Conservation (phyloP, 2,113 vertebrate species). For the Podarcis raffonei region DNA sequence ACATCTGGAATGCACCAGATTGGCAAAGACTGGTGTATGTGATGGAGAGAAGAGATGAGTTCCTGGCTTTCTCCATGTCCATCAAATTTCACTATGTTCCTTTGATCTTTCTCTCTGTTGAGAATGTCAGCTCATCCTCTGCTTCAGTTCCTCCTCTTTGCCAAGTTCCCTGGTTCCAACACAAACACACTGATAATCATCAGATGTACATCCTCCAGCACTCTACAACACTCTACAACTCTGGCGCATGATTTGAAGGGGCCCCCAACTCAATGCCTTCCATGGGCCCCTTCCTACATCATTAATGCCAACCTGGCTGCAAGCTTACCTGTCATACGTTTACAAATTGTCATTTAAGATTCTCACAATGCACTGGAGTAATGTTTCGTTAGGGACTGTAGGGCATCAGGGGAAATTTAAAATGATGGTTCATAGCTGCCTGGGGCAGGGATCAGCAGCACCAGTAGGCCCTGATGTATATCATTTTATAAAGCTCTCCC, state of each 20-base stretch:
- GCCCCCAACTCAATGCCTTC: too few relatives aligned
- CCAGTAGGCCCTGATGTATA: neutral
- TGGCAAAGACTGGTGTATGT: neutral
- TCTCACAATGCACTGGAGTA: neutral
- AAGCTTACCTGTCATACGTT: neutral
- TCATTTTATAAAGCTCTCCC: too few relatives aligned
- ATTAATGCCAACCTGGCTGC: neutral
- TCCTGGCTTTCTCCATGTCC: neutral
- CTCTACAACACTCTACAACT: neutral
- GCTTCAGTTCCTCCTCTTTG: neutral
- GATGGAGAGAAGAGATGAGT: neutral
- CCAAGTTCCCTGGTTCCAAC: neutral
- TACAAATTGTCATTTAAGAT: neutral
- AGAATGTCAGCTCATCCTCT: neutral
- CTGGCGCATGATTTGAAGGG: neutral
- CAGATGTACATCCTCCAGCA: neutral
- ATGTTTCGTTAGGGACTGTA: neutral
- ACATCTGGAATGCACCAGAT: too few relatives aligned
- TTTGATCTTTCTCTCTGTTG: neutral
- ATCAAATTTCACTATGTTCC: neutral
- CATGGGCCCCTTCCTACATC: neutral
- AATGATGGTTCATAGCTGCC: neutral
- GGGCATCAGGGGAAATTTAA: neutral
- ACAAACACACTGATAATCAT: neutral
- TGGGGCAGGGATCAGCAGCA: neutral